Evolutionary conservation across 2,888 invertebrate genomes (phyloP), one percentile per base, ranked within the genome.

Genomic region (Rutpela maculata): DNA sequence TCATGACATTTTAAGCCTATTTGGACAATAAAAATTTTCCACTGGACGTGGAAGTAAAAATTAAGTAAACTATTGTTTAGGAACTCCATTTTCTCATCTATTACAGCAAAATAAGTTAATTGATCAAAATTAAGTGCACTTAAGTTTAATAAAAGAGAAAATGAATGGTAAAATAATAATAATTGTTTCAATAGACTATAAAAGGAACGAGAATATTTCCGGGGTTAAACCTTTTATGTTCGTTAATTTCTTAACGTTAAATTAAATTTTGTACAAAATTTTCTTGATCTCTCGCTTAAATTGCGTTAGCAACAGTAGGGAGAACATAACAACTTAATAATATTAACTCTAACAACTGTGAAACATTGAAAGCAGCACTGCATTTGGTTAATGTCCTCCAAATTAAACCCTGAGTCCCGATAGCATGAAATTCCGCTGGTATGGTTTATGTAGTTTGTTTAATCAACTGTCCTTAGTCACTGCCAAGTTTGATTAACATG

Each of bases 381-480:
- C 50, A 50, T n/a, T 50, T 50, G 50, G 50, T 50, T 50, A 50
- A 50, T 50, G 50, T n/a, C 50, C n/a, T 50, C 50, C 50, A 6
- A 50, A 50, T 50, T 50, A n/a, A 50, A 50, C 50, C 50, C 50
- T 15, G 0, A 50, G 50, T 1, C 15, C 1, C 50, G 50, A 50
- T 17, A 50, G 15, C 15, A 15, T n/a, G 50, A 50, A 50, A n/a
- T 50, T 50, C 50, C n/a, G 50, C 12, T 50, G 3, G 50, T n/a
- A 50, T 50, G 50, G 50, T 17, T n/a, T 17, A 50, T 50, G 50
- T 50, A 50, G 50, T 50, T 50, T 50, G 50, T 50, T n/a, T 50
- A 50, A 50, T 50, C 50, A 50, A 50, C 50, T n/a, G 5, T n/a
- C 1, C n/a, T 50, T n/a, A 50, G 50, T n/a, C 50, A 7, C 1